phyloP scores from a whole-genome alignment of 92 coral and sea anemone species.

The Bergia puertoricense region DNA sequence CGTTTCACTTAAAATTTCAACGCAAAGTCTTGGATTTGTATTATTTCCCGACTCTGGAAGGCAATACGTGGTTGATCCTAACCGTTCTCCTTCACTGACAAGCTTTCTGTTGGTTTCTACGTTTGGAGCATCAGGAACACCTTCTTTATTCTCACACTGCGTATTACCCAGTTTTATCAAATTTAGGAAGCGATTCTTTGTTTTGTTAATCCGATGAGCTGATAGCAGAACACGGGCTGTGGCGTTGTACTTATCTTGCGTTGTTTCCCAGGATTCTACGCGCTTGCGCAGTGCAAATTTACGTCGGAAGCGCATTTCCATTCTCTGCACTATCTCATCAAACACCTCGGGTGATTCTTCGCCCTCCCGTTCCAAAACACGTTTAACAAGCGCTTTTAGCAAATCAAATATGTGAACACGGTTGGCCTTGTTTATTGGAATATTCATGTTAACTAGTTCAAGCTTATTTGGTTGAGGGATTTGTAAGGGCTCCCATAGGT shows the following conservation, averaged over 20 bases:
- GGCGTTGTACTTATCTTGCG: not conserved
- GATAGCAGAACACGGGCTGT: not conserved
- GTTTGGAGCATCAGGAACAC: not conserved
- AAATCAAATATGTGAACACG: constrained; percentile 88
- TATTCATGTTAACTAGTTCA: constrained; percentile 69
- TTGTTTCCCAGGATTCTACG: not conserved
- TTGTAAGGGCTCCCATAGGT: constrained; percentile 76
- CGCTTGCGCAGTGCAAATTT: constrained; percentile 30
- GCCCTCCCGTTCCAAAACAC: constrained; percentile 71
- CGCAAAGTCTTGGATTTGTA: not conserved
- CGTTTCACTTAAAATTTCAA: not conserved
- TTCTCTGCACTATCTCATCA: constrained; percentile 51
- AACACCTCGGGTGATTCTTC: constrained; percentile 89
- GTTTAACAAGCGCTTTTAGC: constrained; percentile 78
- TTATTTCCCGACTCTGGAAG: not conserved
- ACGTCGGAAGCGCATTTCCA: constrained; percentile 21
- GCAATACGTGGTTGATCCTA: not conserved
- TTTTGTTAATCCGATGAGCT: not conserved
- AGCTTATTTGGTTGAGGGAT: constrained; percentile 74
- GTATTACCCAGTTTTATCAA: not conserved
- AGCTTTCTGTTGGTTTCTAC: not conserved
- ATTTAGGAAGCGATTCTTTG: constrained; percentile 2
- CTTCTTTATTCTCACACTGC: not conserved
- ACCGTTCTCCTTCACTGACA: not conserved
- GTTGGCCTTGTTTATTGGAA: constrained; percentile 81